phyloP scores from a whole-genome alignment of 2,113 vertebrate genomes.

The Bombycilla garrulus region DNA sequence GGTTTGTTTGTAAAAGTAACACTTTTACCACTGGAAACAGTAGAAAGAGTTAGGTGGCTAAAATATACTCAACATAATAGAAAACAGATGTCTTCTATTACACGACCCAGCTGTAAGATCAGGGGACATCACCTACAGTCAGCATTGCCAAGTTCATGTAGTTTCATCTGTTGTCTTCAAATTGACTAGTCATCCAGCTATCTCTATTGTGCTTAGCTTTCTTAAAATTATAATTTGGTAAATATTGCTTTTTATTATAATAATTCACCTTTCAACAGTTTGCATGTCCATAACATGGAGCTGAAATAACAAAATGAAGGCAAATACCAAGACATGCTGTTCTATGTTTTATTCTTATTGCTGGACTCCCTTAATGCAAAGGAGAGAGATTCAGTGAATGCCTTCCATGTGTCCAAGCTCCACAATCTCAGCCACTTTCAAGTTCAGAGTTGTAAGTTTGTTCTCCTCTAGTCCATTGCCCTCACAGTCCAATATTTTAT shows the following conservation, averaged over 20 bases:
- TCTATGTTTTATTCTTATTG: background rate
- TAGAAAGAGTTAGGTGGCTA: constrained; percentile 26
- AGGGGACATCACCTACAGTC: background rate
- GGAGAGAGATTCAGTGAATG: background rate
- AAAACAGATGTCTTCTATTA: background rate
- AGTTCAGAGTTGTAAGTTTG: background rate
- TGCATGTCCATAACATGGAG: background rate
- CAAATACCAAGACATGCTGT: background rate
- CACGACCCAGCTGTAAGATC: background rate
- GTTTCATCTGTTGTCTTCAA: background rate
- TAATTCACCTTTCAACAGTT: background rate
- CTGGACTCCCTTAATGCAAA: background rate
- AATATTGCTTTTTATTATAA: background rate
- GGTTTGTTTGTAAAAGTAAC: background rate
- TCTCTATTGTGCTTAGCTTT: background rate
- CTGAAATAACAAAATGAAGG: background rate
- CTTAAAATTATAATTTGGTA: background rate
- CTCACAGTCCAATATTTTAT: background rate
- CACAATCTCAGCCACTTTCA: background rate
- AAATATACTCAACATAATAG: background rate
- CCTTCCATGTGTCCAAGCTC: background rate
- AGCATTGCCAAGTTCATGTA: background rate
- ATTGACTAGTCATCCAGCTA: background rate
- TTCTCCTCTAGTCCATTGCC: background rate
- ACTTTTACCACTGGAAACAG: background rate